These are phyloP conservation scores for Protonemura montana DNA, from an alignment of 2,888 invertebrate species.

Conservation along the genomic window DNA sequence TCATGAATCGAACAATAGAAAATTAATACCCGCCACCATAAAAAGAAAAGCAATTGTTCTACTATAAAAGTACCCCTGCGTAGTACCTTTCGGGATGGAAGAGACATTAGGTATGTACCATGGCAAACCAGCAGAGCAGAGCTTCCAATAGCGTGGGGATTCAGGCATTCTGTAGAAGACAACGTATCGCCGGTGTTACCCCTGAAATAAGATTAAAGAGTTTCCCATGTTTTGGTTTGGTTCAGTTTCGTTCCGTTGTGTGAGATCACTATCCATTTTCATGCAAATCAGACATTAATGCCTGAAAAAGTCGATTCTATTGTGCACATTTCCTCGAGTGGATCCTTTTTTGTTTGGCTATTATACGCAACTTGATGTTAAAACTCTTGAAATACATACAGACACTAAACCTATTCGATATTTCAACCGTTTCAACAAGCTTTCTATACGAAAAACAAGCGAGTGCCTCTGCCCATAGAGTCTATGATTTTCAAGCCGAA, in stretches of 20 bases:
- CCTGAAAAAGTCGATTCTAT: conserved; percentile 10
- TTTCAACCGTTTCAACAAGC: neutral
- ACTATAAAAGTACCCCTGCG: neutral
- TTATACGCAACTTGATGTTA: neutral
- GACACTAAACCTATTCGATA: neutral
- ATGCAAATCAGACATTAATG: conserved; percentile 33
- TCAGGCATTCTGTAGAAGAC: neutral
- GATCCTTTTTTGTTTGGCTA: conserved; percentile 7
- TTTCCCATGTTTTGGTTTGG: neutral
- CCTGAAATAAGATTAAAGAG: conserved; percentile 21
- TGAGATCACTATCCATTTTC: conserved; percentile 32
- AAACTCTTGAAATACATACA: neutral
- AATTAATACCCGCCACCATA: neutral
- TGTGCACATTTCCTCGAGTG: conserved; percentile 34
- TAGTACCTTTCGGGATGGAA: neutral
- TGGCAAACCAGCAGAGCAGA: neutral
- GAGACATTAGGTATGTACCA: neutral
- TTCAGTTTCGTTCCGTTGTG: neutral
- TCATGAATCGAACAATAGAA: neutral
- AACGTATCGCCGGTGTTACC: neutral
- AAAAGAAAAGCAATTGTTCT: neutral
- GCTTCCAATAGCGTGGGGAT: neutral
- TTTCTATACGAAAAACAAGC: neutral
- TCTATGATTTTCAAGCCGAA: too few species aligned
- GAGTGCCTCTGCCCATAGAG: too few species aligned